Evolutionary conservation across 2,888 invertebrate genomes (phyloP).

Genomic region (Chrysina gloriosa): DNA sequence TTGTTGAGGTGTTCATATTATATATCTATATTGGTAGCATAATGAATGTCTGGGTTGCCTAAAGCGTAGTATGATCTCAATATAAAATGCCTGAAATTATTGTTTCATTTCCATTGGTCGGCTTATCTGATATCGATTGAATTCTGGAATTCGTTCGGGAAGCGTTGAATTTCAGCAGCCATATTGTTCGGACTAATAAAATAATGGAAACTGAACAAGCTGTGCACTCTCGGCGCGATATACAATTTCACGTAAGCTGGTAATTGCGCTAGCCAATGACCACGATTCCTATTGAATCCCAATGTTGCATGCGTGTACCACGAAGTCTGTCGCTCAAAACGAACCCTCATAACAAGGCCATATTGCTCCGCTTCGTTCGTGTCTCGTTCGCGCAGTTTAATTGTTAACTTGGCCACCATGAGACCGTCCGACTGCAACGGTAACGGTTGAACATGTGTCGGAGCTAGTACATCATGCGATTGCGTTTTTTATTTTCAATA

Average conservation of each 20-base stretch:
- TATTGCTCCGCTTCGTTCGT: slow-evolving; percentile 41
- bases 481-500: slow-evolving; percentile 41
- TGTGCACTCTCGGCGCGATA: slow-evolving; percentile 11
- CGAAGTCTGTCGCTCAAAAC: slow-evolving; percentile 47
- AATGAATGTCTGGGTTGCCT: too few species aligned
- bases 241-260: slow-evolving; percentile 13
- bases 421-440: slow-evolving; percentile 30
- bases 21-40: too few species aligned
- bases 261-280: slow-evolving; percentile 52
- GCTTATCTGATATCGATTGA: background rate
- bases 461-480: slow-evolving; percentile 43
- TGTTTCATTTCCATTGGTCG: slow-evolving; percentile 2
- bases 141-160: slow-evolving; percentile 8
- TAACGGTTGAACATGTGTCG: slow-evolving; percentile 46
- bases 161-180: slow-evolving; percentile 26
- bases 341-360: slow-evolving; percentile 47
- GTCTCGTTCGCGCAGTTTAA: slow-evolving; percentile 43
- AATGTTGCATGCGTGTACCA: slow-evolving; percentile 48
- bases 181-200: slow-evolving; percentile 19
- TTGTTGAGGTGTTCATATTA: too few species aligned
- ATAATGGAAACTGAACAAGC: slow-evolving; percentile 32
- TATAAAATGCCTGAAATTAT: background rate
- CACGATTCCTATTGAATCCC: slow-evolving; percentile 49
- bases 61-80: too few species aligned
- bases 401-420: slow-evolving; percentile 40